Conservation (phyloP, 2,113 vertebrate species). For the Syngnathus scovelli region DNA sequence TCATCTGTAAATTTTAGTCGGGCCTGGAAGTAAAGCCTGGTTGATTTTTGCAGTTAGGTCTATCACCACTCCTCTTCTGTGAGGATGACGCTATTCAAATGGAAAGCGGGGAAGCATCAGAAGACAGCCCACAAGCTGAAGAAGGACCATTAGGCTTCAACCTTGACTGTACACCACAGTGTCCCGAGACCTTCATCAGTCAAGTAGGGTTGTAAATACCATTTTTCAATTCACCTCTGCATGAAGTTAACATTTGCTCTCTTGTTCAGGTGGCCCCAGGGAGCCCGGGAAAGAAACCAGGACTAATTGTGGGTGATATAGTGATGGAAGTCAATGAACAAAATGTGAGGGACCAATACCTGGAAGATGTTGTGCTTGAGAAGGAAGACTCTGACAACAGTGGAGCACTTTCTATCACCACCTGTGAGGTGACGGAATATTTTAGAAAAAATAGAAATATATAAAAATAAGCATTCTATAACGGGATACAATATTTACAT, state of each 20-base stretch:
- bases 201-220: constrained; percentile 59
- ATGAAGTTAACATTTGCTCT: background rate
- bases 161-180: constrained; percentile 51
- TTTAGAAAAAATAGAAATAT: background rate
- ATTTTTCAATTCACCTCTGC: background rate
- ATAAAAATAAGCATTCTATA: background rate
- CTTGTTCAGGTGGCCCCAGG: constrained; percentile 63
- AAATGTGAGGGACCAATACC: constrained; percentile 61
- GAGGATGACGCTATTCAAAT: constrained; percentile 49
- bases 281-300: constrained; percentile 65
- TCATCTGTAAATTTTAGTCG: background rate
- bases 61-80: constrained; percentile 83
- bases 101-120: constrained; percentile 9
- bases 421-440: constrained; percentile 39
- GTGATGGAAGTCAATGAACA: constrained; percentile 75
- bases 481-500: background rate
- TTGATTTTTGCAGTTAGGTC: constrained; percentile 71
- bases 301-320: constrained; percentile 67
- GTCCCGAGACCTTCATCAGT: constrained; percentile 61
- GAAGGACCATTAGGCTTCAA: constrained; percentile 61
- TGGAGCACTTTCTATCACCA: constrained; percentile 18
- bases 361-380: constrained; percentile 63
- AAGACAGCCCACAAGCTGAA: constrained; percentile 14
- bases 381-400: constrained; percentile 38
- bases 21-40: background rate